A percentile compares a stretch with the other conserved stretches of the same genome.
These are phyloP conservation scores for Microcebus jonahi DNA, from an alignment of 2,113 vertebrate species.

Conservation along the genomic window DNA sequence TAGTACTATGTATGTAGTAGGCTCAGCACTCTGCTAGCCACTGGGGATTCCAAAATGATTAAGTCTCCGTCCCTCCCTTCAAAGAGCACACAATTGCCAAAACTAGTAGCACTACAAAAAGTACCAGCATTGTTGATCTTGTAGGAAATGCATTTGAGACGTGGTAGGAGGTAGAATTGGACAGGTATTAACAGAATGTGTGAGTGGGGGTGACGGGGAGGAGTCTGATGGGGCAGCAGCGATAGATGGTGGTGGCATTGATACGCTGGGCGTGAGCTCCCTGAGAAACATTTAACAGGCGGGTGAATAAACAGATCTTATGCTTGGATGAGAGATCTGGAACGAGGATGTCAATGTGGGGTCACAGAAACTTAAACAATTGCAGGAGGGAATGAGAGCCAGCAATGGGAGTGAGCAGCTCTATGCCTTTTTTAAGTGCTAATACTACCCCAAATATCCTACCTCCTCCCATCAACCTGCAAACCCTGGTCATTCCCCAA, in stretches of 20 bases:
- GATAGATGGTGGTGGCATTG: rapidly evolving
- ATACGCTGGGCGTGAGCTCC: neutral
- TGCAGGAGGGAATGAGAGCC: neutral
- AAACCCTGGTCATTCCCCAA: neutral
- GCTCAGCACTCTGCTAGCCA: neutral
- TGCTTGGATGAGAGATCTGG: neutral
- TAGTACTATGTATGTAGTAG: neutral
- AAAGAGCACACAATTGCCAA: neutral
- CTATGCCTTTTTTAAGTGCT: neutral
- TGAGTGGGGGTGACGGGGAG: neutral
- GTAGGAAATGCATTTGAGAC: neutral
- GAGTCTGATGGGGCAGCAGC: neutral
- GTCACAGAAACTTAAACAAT: neutral
- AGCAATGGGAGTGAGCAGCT: neutral
- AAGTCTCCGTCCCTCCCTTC: neutral
- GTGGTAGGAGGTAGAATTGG: neutral
- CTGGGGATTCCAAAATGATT: neutral
- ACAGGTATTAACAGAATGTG: neutral
- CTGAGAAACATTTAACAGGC: neutral
- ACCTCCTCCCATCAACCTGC: neutral
- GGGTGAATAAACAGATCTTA: neutral
- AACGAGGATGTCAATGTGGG: neutral
- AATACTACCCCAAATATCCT: neutral
- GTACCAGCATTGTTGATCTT: neutral
- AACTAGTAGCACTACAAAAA: neutral